Conservation (phyloP, 2,113 vertebrate species). For the Noctilio leporinus region DNA sequence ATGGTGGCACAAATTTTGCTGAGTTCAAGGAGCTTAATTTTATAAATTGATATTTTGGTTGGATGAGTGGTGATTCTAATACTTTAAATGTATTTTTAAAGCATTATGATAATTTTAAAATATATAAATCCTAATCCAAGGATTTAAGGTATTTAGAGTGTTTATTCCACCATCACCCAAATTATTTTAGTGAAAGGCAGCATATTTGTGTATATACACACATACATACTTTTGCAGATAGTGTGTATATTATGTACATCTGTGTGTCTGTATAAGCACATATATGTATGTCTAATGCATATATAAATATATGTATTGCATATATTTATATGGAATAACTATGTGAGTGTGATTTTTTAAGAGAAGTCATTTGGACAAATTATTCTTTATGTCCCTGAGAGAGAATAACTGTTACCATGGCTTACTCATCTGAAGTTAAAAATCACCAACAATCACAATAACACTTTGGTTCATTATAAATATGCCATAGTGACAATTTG, state of each 20-base stretch:
- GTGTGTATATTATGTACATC: neutral
- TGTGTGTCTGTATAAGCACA: neutral
- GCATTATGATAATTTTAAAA: neutral
- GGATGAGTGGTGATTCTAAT: neutral
- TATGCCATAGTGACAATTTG: neutral
- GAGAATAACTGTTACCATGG: neutral
- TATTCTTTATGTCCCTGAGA: neutral
- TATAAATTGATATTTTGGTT: neutral
- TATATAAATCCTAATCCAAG: constrained; percentile 6
- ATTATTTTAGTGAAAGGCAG: neutral
- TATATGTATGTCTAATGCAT: neutral
- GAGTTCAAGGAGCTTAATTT: neutral
- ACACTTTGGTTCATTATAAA: neutral
- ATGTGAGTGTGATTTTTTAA: neutral
- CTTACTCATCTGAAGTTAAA: neutral
- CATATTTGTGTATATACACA: neutral
- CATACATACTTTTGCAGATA: neutral
- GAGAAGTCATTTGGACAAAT: neutral
- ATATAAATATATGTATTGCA: neutral
- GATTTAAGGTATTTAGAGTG: neutral
- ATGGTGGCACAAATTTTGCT: neutral
- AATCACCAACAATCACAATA: neutral
- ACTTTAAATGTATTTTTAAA: constrained; percentile 31
- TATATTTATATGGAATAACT: neutral
- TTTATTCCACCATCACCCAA: neutral